Evolutionary conservation across 2,797 vertebrate species (phyloP).

Genomic region (Rhinoraja longicauda): DNA sequence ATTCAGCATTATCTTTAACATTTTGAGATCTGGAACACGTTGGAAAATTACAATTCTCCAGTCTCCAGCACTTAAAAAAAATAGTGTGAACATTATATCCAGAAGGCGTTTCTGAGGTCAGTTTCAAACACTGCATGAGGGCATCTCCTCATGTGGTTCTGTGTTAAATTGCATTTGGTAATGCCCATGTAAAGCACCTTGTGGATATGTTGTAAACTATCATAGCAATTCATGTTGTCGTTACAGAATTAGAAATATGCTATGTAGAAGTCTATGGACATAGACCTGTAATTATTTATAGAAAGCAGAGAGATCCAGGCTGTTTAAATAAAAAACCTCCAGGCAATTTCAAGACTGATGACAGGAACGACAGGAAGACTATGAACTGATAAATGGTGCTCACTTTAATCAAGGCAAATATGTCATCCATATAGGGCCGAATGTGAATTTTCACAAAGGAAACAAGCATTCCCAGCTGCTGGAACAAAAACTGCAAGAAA

Average conservation of each 20-base stretch:
- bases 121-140: not conserved
- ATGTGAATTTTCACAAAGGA: slow-evolving; percentile 98
- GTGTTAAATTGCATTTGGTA: too few relatives aligned
- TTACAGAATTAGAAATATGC: not conserved
- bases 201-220: too few relatives aligned
- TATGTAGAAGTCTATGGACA: not conserved
- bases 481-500: slow-evolving; percentile 81
- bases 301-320: not conserved
- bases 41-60: not conserved
- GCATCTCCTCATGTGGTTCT: too few relatives aligned
- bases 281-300: not conserved
- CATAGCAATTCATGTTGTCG: too few relatives aligned
- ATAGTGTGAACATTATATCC: not conserved
- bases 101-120: not conserved
- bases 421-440: slow-evolving; percentile 97
- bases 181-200: too few relatives aligned
- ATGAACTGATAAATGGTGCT: slow-evolving; percentile 52
- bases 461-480: slow-evolving; percentile 96
- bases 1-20: not conserved
- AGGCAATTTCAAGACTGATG: not conserved
- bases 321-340: not conserved
- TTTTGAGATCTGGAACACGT: not conserved
- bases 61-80: not conserved
- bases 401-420: slow-evolving; percentile 93
- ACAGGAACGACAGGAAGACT: not conserved